A percentile compares a stretch with the other conserved stretches of the same genome.
These are phyloP conservation scores for Gymnogyps californianus DNA, from an alignment of 2,113 vertebrate species.

Conservation along the genomic window DNA sequence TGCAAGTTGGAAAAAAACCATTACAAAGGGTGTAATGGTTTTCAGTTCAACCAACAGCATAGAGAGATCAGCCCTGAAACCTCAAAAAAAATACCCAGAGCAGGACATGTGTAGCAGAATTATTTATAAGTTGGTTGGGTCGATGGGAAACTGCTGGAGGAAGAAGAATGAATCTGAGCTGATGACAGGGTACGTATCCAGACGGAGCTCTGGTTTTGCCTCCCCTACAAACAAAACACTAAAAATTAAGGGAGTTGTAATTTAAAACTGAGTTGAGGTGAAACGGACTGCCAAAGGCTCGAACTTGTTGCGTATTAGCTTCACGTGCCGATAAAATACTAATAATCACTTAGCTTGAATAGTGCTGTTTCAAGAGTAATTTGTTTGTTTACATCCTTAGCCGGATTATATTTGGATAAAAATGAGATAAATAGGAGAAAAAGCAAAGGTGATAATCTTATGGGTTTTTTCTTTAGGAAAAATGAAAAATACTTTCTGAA, in stretches of 20 bases:
- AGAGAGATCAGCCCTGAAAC: not conserved
- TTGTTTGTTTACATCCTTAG: not conserved
- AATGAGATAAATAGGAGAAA: not conserved
- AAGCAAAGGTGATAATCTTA: not conserved
- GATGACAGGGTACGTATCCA: accelerated
- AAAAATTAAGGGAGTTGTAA: not conserved
- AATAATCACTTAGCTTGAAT: not conserved
- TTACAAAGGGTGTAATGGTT: accelerated
- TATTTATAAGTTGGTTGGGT: accelerated
- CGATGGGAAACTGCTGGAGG: accelerated
- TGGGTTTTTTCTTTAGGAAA: not conserved
- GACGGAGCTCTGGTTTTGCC: not conserved
- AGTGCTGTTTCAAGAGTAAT: not conserved
- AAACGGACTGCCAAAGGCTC: not conserved
- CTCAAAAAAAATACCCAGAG: accelerated
- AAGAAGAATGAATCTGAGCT: not conserved
- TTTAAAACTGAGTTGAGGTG: not conserved
- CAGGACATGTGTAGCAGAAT: accelerated
- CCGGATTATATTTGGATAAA: not conserved
- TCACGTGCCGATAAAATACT: accelerated
- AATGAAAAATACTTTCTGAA: not conserved
- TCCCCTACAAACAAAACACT: accelerated
- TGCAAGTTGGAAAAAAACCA: too few species aligned
- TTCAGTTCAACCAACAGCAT: accelerated
- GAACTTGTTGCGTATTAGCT: accelerated